A percentile compares a stretch with the other conserved stretches of the same genome.
Evolutionary conservation across 2,113 vertebrate genomes (phyloP).

Genomic region (Sus scrofa): T2T-Sscrofa CM000824.6:156778001-156778500

Average conservation of each 20-base stretch:
- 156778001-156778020: background rate
- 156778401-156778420: too few species aligned
- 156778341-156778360: background rate
- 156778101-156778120: background rate
- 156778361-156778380: background rate
- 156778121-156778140: too few species aligned
- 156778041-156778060: background rate
- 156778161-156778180: too few species aligned
- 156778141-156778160: too few species aligned
- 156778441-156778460: too few species aligned
- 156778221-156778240: background rate
- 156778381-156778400: background rate
- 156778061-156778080: background rate
- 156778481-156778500: too few species aligned
- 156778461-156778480: too few species aligned
- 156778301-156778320: constrained; percentile 3
- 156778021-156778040: background rate
- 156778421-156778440: too few species aligned
- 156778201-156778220: background rate
- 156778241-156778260: background rate
- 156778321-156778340: background rate
- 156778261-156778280: background rate
- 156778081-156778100: background rate
- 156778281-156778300: background rate
- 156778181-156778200: too few species aligned